phyloP scores from a whole-genome alignment of 2,797 vertebrate genomes.

The Manis pentadactyla region DNA sequence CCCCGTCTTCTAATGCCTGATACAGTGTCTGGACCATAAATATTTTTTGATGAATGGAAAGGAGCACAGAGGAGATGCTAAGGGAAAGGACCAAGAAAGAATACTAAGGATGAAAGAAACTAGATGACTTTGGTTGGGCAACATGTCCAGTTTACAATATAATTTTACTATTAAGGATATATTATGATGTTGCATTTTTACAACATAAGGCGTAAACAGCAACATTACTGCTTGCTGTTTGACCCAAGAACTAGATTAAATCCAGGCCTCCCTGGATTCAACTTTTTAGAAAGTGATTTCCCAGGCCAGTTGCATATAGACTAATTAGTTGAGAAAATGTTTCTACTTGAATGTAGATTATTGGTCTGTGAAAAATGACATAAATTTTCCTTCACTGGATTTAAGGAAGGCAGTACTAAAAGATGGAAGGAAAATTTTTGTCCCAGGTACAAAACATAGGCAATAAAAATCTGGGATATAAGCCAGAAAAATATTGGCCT shows the following conservation, averaged over 20 bases:
- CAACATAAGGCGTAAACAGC: neutral
- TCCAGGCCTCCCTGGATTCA: neutral
- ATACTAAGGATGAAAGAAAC: neutral
- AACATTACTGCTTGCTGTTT: neutral
- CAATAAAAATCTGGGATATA: slow-evolving; percentile 40
- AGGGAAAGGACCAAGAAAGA: neutral
- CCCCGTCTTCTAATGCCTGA: neutral
- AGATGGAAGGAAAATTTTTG: neutral
- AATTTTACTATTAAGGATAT: neutral
- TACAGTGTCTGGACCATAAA: neutral
- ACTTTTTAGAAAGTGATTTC: slow-evolving; percentile 3
- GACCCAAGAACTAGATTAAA: neutral
- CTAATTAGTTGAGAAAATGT: slow-evolving; percentile 48
- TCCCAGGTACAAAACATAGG: slow-evolving; percentile 1
- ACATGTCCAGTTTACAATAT: neutral
- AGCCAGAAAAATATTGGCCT: slow-evolving; percentile 55
- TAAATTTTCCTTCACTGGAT: slow-evolving; percentile 13
- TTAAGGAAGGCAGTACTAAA: slow-evolving; percentile 46
- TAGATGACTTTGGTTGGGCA: neutral
- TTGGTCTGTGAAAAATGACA: slow-evolving; percentile 44
- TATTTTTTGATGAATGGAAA: neutral
- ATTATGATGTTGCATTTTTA: neutral
- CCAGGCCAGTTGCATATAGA: neutral
- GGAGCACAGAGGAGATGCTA: neutral
- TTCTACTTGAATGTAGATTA: slow-evolving; percentile 58